Conservation (phyloP, 53 echinoderm and acorn worm species). For the Zoroaster sp. region DNA sequence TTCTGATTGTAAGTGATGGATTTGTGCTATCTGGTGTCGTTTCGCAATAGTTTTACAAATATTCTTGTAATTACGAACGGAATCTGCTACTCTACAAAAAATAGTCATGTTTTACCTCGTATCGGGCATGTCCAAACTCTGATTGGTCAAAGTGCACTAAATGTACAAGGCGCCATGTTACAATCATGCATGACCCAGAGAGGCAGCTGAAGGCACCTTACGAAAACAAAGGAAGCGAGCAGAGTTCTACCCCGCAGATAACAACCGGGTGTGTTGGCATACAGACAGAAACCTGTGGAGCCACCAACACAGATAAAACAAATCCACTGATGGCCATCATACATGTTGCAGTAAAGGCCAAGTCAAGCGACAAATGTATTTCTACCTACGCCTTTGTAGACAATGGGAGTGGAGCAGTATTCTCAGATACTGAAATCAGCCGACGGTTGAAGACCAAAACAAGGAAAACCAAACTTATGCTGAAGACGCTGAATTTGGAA, state of each 20-base stretch:
- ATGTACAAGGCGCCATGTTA: neutral
- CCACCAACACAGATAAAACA: neutral
- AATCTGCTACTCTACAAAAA: no score
- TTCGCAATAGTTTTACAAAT: no score
- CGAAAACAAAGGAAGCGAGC: neutral
- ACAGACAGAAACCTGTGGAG: neutral
- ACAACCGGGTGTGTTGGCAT: neutral
- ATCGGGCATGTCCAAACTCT: neutral
- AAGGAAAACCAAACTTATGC: constrained; percentile 33
- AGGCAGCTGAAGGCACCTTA: neutral
- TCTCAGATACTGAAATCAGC: constrained; percentile 11
- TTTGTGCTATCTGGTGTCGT: no score
- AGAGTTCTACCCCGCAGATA: neutral
- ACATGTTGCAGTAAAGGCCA: constrained; percentile 41
- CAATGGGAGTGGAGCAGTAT: constrained; percentile 66
- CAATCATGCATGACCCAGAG: constrained; percentile 3
- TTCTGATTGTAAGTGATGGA: no score
- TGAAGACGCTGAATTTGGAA: constrained; percentile 58
- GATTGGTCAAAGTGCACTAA: constrained; percentile 7
- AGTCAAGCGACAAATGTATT: constrained; percentile 41
- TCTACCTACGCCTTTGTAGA: constrained; percentile 61
- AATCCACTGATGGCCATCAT: constrained; percentile 41
- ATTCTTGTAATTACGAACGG: no score
- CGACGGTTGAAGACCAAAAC: constrained; percentile 10
- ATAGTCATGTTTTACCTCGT: no score